Evolutionary conservation across 2,113 vertebrate genomes (phyloP).

Genomic region (Todiramphus saurophagus): DNA sequence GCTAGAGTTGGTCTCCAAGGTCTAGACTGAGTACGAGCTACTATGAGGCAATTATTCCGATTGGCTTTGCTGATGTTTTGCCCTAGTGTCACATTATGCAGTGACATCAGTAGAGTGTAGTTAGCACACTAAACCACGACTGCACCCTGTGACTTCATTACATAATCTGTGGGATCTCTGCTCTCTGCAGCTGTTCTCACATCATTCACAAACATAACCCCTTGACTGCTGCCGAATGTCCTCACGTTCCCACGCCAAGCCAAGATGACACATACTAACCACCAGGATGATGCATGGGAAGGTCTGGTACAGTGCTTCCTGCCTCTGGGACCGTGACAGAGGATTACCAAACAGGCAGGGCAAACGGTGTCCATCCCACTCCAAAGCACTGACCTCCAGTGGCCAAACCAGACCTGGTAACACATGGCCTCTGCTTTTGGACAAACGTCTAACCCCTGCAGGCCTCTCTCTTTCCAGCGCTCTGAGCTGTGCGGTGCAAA

Average conservation of each 20-base stretch:
- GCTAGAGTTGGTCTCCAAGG: neutral
- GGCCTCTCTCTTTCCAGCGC: neutral
- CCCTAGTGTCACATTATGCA: neutral
- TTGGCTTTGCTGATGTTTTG: neutral
- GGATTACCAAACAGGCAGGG: neutral
- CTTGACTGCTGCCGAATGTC: constrained; percentile 25
- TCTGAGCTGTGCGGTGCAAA: neutral
- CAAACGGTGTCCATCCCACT: neutral
- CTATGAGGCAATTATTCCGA: neutral
- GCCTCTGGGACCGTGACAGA: neutral
- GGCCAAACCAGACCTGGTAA: neutral
- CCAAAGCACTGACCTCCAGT: constrained; percentile 61
- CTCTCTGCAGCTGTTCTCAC: constrained; percentile 39
- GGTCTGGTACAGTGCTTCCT: constrained; percentile 33
- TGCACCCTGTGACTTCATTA: neutral
- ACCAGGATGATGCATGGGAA: constrained; percentile 53
- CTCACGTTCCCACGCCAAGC: neutral
- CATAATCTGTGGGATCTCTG: neutral
- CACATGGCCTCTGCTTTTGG: neutral
- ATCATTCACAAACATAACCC: constrained; percentile 29
- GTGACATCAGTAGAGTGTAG: neutral
- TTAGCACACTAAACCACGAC: neutral
- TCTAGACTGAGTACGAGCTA: neutral
- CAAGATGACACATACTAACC: constrained; percentile 22
- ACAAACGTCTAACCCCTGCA: neutral